Percentiles rank a stretch among this genome's conserved stretches.
phyloP scores from a whole-genome alignment of 2,797 vertebrate genomes.

The Malacoctenus gilli region DNA sequence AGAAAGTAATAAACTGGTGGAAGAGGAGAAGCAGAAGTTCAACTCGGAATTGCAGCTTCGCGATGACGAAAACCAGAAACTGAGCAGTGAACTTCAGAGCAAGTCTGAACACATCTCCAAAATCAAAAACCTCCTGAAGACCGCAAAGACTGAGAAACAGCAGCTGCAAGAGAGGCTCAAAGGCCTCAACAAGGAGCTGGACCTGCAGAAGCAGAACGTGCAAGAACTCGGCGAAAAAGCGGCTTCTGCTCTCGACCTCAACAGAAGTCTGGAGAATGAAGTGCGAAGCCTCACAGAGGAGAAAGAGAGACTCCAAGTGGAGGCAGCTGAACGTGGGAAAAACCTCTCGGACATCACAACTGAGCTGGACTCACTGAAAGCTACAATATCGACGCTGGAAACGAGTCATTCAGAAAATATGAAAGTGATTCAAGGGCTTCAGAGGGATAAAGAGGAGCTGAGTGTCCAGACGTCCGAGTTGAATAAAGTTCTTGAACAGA shows the following conservation, averaged over 20 bases:
- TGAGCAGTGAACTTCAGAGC: slow-evolving; percentile 76
- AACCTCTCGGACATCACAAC: slow-evolving; percentile 61
- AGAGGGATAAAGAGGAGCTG: slow-evolving; percentile 79
- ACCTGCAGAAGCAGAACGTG: slow-evolving; percentile 67
- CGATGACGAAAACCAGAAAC: slow-evolving; percentile 72
- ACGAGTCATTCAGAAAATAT: slow-evolving; percentile 61
- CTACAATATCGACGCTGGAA: slow-evolving; percentile 69
- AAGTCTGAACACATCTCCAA: slow-evolving; percentile 76
- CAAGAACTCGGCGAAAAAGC: slow-evolving; percentile 66
- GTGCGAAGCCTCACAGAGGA: slow-evolving; percentile 72
- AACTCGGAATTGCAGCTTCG: slow-evolving; percentile 69
- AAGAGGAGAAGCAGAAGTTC: slow-evolving; percentile 75
- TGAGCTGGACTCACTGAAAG: slow-evolving; percentile 71
- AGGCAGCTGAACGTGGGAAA: slow-evolving; percentile 63
- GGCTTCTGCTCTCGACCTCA: slow-evolving; percentile 46
- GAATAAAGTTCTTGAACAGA: slow-evolving; percentile 76
- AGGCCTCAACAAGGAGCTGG: slow-evolving; percentile 60
- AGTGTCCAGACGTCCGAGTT: slow-evolving; percentile 69
- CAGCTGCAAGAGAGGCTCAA: slow-evolving; percentile 69
- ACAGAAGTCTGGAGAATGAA: slow-evolving; percentile 64
- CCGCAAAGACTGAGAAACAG: slow-evolving; percentile 68
- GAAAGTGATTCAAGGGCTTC: slow-evolving; percentile 69
- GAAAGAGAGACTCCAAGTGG: slow-evolving; percentile 74
- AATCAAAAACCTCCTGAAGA: slow-evolving; percentile 69
- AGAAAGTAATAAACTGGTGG: slow-evolving; percentile 58